Conservation (phyloP, 2,888 invertebrate genomes). For the Metopia argyrocephala region DNA sequence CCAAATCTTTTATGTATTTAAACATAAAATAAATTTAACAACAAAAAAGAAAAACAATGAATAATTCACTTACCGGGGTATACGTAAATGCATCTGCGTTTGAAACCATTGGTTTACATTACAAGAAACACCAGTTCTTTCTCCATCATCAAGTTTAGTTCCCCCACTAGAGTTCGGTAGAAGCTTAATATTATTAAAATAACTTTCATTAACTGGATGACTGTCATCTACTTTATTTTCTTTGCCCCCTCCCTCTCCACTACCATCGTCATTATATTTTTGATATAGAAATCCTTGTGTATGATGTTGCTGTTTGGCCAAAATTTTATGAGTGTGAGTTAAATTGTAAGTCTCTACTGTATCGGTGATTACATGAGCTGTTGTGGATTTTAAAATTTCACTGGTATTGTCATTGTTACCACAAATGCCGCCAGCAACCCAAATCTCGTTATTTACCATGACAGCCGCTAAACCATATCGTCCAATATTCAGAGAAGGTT, state of each 20-base stretch:
- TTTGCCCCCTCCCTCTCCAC: neutral
- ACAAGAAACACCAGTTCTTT: conserved; percentile 7
- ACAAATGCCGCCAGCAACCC: conserved; percentile 84
- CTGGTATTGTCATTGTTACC: conserved; percentile 38
- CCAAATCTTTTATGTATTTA: neutral
- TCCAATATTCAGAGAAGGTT: conserved; percentile 68
- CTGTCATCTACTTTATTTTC: neutral
- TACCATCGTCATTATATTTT: conserved; percentile 8
- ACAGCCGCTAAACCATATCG: conserved; percentile 70
- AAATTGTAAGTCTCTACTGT: conserved; percentile 68
- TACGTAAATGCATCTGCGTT: conserved; percentile 62
- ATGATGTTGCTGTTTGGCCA: conserved; percentile 41
- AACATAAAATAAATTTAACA: no score
- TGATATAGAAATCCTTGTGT: conserved; percentile 24
- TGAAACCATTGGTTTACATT: conserved; percentile 62
- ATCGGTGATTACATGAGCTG: conserved; percentile 67
- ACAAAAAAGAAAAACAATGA: conserved; percentile 4
- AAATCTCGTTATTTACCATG: conserved; percentile 79
- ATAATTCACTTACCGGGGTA: conserved; percentile 65
- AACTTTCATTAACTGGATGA: neutral
- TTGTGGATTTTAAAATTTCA: conserved; percentile 47
- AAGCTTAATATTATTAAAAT: no score
- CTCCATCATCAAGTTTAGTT: neutral
- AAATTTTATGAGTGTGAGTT: conserved; percentile 54
- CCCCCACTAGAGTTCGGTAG: no score